Conservation (phyloP, 2,797 vertebrate species). For the Crenuchus spilurus region DNA sequence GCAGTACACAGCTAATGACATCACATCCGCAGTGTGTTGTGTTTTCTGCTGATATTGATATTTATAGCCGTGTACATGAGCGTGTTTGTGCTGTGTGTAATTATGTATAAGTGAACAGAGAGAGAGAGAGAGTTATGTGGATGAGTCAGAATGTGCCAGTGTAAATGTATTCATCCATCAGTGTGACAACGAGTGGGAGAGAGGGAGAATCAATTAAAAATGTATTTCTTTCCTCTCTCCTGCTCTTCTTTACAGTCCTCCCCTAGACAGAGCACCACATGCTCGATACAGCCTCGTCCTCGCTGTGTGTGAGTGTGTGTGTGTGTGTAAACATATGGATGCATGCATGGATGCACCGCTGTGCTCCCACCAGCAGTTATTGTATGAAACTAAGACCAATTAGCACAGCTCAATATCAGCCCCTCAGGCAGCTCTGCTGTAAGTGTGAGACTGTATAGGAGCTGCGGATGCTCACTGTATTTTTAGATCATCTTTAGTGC, state of each 20-base stretch:
- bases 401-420: slow-evolving; percentile 18
- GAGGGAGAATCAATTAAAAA: slow-evolving; percentile 68
- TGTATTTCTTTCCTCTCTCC: slow-evolving; percentile 42
- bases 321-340: slow-evolving; percentile 7
- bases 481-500: not conserved
- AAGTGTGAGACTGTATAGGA: not conserved
- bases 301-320: not conserved
- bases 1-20: too few species aligned
- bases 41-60: too few species aligned
- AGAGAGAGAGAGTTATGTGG: slow-evolving; percentile 45
- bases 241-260: slow-evolving; percentile 6
- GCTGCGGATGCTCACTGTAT: not conserved
- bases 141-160: slow-evolving; percentile 67
- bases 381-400: slow-evolving; percentile 37
- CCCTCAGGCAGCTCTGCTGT: not conserved
- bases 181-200: slow-evolving; percentile 72
- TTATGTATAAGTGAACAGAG: slow-evolving; percentile 39
- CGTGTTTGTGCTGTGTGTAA: slow-evolving; percentile 15
- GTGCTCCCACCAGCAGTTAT: slow-evolving; percentile 19
- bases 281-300: slow-evolving; percentile 1
- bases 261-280: not conserved
- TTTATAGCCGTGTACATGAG: not conserved
- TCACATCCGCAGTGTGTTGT: too few species aligned
- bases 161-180: slow-evolving; percentile 73
- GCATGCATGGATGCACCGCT: not conserved